Conservation (phyloP, 2,797 vertebrate genomes). For the Lutjanus argentimaculatus region DNA sequence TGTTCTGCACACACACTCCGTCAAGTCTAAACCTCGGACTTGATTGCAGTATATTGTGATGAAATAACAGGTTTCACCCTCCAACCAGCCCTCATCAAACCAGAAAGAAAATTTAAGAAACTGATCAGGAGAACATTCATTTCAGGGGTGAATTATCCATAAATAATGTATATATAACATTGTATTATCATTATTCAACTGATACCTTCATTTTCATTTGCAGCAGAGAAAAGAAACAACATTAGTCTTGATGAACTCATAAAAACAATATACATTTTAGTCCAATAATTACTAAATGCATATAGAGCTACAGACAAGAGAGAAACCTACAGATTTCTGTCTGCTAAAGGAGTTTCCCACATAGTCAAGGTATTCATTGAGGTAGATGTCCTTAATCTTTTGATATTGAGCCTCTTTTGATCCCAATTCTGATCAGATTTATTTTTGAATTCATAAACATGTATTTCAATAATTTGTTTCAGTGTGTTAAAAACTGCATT, state of each 20-base stretch:
- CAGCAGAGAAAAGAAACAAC: background rate
- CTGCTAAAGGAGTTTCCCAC: background rate
- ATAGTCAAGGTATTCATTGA: no score
- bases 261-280: background rate
- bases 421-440: background rate
- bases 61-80: background rate
- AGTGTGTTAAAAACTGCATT: background rate
- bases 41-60: background rate
- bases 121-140: background rate
- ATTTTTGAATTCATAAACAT: background rate
- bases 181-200: background rate
- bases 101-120: background rate
- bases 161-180: background rate
- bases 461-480: background rate
- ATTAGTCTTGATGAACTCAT: background rate
- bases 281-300: background rate
- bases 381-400: background rate
- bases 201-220: background rate
- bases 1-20: slow-evolving; percentile 2
- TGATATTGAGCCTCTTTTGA: background rate
- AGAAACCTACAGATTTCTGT: background rate
- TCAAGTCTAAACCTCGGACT: slow-evolving; percentile 14
- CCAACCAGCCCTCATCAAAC: background rate
- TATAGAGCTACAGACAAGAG: background rate
- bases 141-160: background rate